phyloP scores from a whole-genome alignment of 2,797 vertebrate species.

The Xenentodon cancila region DNA sequence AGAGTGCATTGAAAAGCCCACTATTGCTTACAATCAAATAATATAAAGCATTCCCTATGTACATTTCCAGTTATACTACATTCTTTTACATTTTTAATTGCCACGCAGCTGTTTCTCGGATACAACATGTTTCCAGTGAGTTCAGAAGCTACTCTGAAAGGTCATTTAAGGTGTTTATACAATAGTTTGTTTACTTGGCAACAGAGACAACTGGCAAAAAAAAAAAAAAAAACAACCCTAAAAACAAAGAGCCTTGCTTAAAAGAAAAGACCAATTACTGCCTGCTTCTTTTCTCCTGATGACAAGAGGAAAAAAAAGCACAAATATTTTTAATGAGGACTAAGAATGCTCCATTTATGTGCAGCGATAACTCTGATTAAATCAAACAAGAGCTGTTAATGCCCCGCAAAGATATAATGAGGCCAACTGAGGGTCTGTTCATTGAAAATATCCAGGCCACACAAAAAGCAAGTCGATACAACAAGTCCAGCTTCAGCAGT shows the following conservation, averaged over 20 bases:
- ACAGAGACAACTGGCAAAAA: slow-evolving; percentile 12
- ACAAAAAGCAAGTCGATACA: slow-evolving; percentile 54
- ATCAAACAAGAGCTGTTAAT: slow-evolving; percentile 1
- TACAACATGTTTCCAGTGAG: neutral
- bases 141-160: slow-evolving; percentile 22
- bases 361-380: too few relatives aligned
- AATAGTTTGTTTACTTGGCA: slow-evolving; percentile 50
- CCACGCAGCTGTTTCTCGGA: neutral
- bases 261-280: neutral
- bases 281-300: slow-evolving; percentile 9
- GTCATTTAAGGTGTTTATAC: slow-evolving; percentile 36
- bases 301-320: slow-evolving; percentile 10
- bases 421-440: slow-evolving; percentile 39
- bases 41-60: too few relatives aligned
- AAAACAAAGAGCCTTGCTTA: neutral
- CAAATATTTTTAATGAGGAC: slow-evolving; percentile 8
- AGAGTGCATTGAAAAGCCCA: neutral
- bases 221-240: slow-evolving; percentile 5
- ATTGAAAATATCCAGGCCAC: slow-evolving; percentile 41
- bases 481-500: slow-evolving; percentile 42
- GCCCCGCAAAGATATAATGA: slow-evolving; percentile 8
- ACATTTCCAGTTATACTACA: neutral
- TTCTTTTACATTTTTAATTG: neutral
- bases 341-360: neutral
- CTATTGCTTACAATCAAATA: neutral